A percentile compares a stretch with the other conserved stretches of the same genome.
Conservation (phyloP, 2,113 vertebrate species). For the Colaptes auratus region DNA sequence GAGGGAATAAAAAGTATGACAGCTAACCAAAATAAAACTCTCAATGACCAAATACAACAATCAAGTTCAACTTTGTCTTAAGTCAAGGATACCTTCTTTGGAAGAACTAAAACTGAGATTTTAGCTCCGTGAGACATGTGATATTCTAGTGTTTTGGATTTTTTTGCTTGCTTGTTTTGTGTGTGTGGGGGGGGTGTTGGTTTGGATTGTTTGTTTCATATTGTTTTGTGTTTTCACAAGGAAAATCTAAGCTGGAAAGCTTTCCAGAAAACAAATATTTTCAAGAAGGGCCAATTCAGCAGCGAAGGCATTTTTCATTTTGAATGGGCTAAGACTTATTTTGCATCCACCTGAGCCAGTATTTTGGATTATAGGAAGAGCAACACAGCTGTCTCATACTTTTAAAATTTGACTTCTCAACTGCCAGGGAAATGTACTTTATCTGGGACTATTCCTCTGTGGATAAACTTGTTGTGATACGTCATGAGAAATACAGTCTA, state of each 20-base stretch:
- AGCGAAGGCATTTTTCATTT: neutral
- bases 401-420: neutral
- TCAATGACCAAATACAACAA: neutral
- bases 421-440: neutral
- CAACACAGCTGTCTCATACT: neutral
- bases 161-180: neutral
- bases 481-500: neutral
- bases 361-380: neutral
- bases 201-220: too few relatives aligned
- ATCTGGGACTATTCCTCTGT: neutral
- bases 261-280: neutral
- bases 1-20: neutral
- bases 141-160: neutral
- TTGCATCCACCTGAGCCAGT: neutral
- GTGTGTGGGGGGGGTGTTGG: too few relatives aligned
- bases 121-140: neutral
- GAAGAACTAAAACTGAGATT: neutral
- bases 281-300: neutral
- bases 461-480: neutral
- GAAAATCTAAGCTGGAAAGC: neutral
- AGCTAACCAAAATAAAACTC: neutral
- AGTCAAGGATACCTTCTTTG: neutral
- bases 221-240: neutral
- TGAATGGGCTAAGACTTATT: neutral
- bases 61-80: neutral